A percentile compares a stretch with the other conserved stretches of the same genome.
Conservation (phyloP, 2,888 invertebrate genomes). For the Eudasyphora cyanicolor region DNA sequence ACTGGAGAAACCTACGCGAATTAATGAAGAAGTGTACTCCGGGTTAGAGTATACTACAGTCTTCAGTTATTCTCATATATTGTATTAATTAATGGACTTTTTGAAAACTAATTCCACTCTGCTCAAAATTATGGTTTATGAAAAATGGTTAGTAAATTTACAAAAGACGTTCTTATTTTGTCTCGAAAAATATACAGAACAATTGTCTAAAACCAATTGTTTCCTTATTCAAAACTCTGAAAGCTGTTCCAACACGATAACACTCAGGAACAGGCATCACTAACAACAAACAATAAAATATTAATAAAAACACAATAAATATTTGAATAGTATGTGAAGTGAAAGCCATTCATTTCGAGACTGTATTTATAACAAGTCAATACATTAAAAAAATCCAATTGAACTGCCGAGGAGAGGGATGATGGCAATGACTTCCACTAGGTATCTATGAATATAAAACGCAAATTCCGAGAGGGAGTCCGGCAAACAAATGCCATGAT, state of each 20-base stretch:
- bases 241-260: conserved; percentile 52
- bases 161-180: too few species aligned
- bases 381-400: conserved; percentile 7
- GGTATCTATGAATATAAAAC: too few species aligned
- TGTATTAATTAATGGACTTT: too few species aligned
- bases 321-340: conserved; percentile 40
- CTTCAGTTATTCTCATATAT: too few species aligned
- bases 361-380: conserved; percentile 55
- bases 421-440: background rate
- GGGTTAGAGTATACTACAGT: too few species aligned
- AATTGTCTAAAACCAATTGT: background rate
- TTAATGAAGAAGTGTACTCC: too few species aligned
- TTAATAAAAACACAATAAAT: conserved; percentile 43
- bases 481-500: conserved; percentile 49
- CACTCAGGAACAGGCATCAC: conserved; percentile 51
- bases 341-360: conserved; percentile 56
- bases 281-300: conserved; percentile 44
- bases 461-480: background rate
- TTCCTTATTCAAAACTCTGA: too few species aligned
- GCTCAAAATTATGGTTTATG: too few species aligned
- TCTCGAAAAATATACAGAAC: too few species aligned
- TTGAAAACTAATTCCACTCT: too few species aligned
- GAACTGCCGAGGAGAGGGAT: background rate
- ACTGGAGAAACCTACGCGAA: too few species aligned
- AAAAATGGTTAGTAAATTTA: too few species aligned